These are phyloP conservation scores for Ochropleura leucogaster DNA, from an alignment of 2,888 invertebrate species.

Conservation along the genomic window DNA sequence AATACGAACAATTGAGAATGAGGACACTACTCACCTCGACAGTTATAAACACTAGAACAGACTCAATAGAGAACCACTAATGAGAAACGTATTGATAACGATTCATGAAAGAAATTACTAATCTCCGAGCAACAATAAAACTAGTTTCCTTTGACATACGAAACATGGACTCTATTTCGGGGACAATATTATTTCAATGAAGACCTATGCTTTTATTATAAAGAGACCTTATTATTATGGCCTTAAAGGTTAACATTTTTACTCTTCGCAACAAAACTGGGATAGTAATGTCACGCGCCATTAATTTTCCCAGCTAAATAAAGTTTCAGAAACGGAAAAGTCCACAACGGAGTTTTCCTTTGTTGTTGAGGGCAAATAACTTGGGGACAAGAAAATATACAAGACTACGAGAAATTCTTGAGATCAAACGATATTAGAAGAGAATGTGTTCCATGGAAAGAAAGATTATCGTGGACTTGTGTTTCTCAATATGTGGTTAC, in stretches of 20 bases:
- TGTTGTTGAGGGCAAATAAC: slow-evolving; percentile 66
- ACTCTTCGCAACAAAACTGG: slow-evolving; percentile 51
- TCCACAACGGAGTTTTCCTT: slow-evolving; percentile 66
- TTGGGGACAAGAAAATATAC: slow-evolving; percentile 63
- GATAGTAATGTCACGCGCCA: slow-evolving; percentile 65
- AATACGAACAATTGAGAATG: slow-evolving; percentile 32
- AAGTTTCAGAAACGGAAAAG: slow-evolving; percentile 67
- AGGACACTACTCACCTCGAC: slow-evolving; percentile 42
- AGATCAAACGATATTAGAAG: slow-evolving; percentile 64
- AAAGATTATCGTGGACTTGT: slow-evolving; percentile 38
- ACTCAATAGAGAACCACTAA: slow-evolving; percentile 29
- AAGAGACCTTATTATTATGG: slow-evolving; percentile 52
- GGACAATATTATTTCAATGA: slow-evolving; percentile 34
- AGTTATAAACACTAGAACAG: slow-evolving; percentile 38
- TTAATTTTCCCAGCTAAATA: slow-evolving; percentile 67
- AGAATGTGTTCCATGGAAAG: slow-evolving; percentile 44
- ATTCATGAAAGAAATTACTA: slow-evolving; percentile 21
- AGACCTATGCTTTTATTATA: slow-evolving; percentile 34
- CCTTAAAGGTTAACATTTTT: slow-evolving; percentile 61
- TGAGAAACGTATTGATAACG: slow-evolving; percentile 29
- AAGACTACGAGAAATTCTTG: slow-evolving; percentile 52
- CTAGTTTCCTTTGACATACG: slow-evolving; percentile 22
- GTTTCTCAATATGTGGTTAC: slow-evolving; percentile 7
- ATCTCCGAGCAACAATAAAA: slow-evolving; percentile 9
- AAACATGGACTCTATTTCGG: slow-evolving; percentile 28